Evolutionary conservation across 2,888 invertebrate species (phyloP).

Genomic region (Pachliopta kotzebuea): DNA sequence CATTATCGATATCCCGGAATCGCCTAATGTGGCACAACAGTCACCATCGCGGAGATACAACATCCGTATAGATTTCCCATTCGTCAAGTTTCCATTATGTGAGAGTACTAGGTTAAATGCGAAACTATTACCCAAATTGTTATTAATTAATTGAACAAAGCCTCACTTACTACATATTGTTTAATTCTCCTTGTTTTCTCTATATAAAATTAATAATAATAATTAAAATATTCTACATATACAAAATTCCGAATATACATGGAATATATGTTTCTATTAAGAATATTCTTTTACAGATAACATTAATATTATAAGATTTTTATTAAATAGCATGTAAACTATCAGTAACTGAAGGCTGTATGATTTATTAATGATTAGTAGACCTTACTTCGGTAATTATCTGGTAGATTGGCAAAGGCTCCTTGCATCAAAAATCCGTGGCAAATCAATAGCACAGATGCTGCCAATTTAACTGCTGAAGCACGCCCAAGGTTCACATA

Average conservation of each 20-base stretch:
- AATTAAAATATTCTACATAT: no score
- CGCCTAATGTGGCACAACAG: conserved; percentile 7
- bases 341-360: not conserved
- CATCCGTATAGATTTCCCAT: conserved; percentile 7
- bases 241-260: no score
- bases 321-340: not conserved
- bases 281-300: no score
- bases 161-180: not conserved
- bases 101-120: not conserved
- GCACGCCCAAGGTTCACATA: not conserved
- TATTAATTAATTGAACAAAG: conserved; percentile 2
- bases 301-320: not conserved
- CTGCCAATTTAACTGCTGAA: not conserved
- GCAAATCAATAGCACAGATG: not conserved
- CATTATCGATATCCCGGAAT: conserved; percentile 10
- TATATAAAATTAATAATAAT: no score
- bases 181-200: not conserved
- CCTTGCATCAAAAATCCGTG: not conserved
- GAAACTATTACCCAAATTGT: not conserved
- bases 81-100: conserved; percentile 6
- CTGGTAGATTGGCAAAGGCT: not conserved
- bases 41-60: not conserved
- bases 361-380: not conserved
- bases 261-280: no score
- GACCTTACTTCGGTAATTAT: not conserved